Percentiles rank a stretch among this genome's conserved stretches.
Evolutionary conservation across 2,888 invertebrate species (phyloP).

Genomic region (Caenorhabditis sp.): DNA sequence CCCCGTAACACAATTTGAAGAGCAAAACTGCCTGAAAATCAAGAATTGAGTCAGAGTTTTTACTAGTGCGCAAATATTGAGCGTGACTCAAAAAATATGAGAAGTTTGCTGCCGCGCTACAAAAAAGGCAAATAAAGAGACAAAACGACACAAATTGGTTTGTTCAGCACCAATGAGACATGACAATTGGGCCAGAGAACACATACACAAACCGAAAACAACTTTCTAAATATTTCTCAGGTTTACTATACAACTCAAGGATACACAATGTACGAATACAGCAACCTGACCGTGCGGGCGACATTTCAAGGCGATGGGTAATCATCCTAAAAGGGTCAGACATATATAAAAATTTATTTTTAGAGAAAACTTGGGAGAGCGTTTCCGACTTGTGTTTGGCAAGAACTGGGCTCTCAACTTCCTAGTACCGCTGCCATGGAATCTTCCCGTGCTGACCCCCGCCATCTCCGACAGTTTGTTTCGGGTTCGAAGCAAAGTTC

Average conservation of each 20-base stretch:
- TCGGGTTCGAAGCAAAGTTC: slow-evolving; percentile 71
- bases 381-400: slow-evolving; percentile 81
- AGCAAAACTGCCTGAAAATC: too few relatives aligned
- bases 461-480: slow-evolving; percentile 75
- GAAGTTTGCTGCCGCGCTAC: slow-evolving; percentile 28
- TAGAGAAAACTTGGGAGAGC: slow-evolving; percentile 73
- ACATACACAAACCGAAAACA: not conserved
- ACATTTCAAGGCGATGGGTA: slow-evolving; percentile 80
- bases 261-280: slow-evolving; percentile 82
- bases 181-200: not conserved
- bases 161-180: slow-evolving; percentile 28
- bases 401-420: slow-evolving; percentile 79
- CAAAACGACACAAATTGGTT: not conserved
- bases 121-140: slow-evolving; percentile 29
- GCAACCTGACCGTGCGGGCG: slow-evolving; percentile 73
- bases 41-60: slow-evolving; percentile 19
- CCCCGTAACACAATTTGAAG: too few relatives aligned
- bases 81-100: slow-evolving; percentile 49
- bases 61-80: slow-evolving; percentile 36
- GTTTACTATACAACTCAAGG: slow-evolving; percentile 80
- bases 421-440: slow-evolving; percentile 76
- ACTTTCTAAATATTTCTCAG: slow-evolving; percentile 59
- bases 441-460: slow-evolving; percentile 68
- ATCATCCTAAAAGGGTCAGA: not conserved
- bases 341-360: slow-evolving; percentile 9